phyloP scores from a whole-genome alignment of 2,888 invertebrate species.

The Physocephala rufipes region DNA sequence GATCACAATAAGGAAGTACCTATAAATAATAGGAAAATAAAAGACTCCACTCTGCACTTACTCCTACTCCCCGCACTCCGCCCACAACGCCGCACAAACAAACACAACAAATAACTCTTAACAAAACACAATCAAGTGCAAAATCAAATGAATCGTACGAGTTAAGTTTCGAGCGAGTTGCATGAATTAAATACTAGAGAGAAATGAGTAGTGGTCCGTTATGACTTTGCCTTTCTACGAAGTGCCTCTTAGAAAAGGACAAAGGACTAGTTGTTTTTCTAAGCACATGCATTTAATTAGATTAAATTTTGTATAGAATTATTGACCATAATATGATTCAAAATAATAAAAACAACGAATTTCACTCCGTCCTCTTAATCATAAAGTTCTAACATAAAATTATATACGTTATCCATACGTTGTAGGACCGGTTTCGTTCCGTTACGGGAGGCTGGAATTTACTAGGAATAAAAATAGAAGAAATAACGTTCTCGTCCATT shows the following conservation, averaged over 20 bases:
- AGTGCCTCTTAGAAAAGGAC: neutral
- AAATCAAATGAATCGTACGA: neutral
- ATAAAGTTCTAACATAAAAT: neutral
- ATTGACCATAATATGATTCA: neutral
- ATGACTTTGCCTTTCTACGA: neutral
- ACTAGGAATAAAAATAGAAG: no score
- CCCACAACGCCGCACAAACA: neutral
- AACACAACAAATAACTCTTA: neutral
- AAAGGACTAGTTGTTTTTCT: neutral
- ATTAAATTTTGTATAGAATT: conserved; percentile 6
- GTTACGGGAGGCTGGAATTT: no score
- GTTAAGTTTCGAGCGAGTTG: neutral
- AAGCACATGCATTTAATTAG: neutral
- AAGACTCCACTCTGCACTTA: no score
- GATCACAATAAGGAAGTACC: neutral
- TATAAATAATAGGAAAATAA: conserved; percentile 20
- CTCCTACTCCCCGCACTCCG: neutral
- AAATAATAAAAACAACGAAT: no score
- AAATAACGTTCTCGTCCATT: no score
- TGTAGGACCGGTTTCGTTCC: no score
- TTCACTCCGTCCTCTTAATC: neutral
- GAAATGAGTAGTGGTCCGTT: neutral
- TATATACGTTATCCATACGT: no score
- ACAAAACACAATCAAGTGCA: neutral
- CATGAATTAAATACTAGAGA: no score